Conservation (phyloP, 2,113 vertebrate species). For the Leptobrachium ailaonicum region DNA sequence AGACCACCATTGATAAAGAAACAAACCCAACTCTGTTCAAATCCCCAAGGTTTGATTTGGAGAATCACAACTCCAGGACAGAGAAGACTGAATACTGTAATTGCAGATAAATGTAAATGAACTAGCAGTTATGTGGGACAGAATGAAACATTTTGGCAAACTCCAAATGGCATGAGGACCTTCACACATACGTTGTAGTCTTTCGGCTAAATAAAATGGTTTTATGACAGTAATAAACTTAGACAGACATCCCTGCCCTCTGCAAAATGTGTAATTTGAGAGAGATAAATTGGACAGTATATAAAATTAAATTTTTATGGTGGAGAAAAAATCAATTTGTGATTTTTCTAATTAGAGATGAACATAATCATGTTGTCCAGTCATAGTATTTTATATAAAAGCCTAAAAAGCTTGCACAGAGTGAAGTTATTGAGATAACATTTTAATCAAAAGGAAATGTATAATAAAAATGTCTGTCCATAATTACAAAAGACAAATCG, state of each 20-base stretch:
- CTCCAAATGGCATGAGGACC: not conserved
- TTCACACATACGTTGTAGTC: not conserved
- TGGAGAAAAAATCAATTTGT: slow-evolving; percentile 2
- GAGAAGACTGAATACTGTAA: not conserved
- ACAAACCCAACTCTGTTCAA: no score
- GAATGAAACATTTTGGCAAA: not conserved
- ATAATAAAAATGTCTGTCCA: not conserved
- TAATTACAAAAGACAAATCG: not conserved
- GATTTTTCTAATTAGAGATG: slow-evolving; percentile 3
- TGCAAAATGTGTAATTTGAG: slow-evolving; percentile 1
- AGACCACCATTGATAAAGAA: no score
- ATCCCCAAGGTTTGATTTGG: not conserved
- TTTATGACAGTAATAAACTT: not conserved
- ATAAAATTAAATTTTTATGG: slow-evolving; percentile 3
- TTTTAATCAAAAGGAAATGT: not conserved
- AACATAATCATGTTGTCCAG: not conserved
- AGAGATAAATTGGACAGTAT: not conserved
- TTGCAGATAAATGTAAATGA: not conserved
- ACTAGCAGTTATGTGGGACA: not conserved
- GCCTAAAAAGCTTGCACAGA: not conserved
- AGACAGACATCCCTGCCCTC: not conserved
- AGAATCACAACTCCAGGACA: not conserved
- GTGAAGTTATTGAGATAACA: not conserved
- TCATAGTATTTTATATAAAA: slow-evolving; percentile 1
- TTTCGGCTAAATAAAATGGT: not conserved